Evolutionary conservation across 2,888 invertebrate genomes (phyloP), one percentile per base, ranked within the genome.

Genomic region (Luperina nickerlii): DNA sequence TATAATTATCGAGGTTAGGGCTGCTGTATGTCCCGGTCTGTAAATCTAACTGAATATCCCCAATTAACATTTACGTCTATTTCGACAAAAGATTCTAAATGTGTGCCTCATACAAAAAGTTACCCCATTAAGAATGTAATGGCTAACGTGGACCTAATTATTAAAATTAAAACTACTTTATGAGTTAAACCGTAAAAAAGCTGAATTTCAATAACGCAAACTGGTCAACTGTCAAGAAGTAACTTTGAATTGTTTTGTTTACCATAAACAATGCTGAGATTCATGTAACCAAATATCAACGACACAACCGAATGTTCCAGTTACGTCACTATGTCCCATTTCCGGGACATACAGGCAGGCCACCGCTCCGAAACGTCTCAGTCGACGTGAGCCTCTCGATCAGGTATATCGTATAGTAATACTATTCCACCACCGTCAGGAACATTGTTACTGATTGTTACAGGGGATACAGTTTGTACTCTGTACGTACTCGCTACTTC

Each of bases 391-490:
- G 92, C 92, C 91, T 92, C 91, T 90, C 87, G 81, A 84, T 84
- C 85, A 81, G 85, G 85, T 80, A 83, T 86, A 85, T 91, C 90
- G 88, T 90, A 86, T 68, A 77, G 88, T 89, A 88, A 86, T 89
- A 85, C 88, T 88, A 90, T 86, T 84, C 89, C 89, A 90, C 90
- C 89, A 89, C 90, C 89, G 69, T 78, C 89, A 90, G 93, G 93
- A 93, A 94, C 94, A 91, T 92, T 92, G 93, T 95, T 95, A 95
- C 94, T 92, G 92, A 92, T 91, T 90, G 91, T 95, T 94, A 95
- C 95, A 94, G 94, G 94, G 92, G 92, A 90, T 90, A 88, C 84
- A 89, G 85, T 88, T 93, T 92, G 92, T 93, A 94, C 91, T 93
- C 91, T 93, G 92, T 92, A 94, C 90, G 92, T 89, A 92, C 90